A percentile compares a stretch with the other conserved stretches of the same genome.
These are phyloP conservation scores for Cetonia aurata DNA, from an alignment of 2,888 invertebrate genomes.

Conservation along the genomic window DNA sequence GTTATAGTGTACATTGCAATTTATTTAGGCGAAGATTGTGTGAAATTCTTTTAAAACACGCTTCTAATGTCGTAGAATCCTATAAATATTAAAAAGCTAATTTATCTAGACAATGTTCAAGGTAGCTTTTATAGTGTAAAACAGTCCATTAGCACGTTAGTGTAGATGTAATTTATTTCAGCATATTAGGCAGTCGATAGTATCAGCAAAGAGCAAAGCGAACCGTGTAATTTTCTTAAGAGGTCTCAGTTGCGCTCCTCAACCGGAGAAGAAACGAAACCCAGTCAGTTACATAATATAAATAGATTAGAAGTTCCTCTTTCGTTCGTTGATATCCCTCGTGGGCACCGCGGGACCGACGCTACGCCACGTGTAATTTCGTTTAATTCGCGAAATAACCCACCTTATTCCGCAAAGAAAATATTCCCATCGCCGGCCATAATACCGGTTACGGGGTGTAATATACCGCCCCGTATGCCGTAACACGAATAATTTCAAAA, in stretches of 20 bases:
- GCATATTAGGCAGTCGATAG: background rate
- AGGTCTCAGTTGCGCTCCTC: constrained; percentile 38
- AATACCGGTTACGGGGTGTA: constrained; percentile 39
- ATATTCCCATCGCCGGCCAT: constrained; percentile 41
- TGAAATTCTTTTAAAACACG: no score
- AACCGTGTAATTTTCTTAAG: constrained; percentile 38
- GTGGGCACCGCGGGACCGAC: constrained; percentile 33
- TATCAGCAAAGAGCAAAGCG: constrained; percentile 20
- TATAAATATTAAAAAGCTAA: no score
- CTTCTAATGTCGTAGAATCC: no score
- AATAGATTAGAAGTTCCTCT: constrained; percentile 43
- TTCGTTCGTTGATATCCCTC: constrained; percentile 38
- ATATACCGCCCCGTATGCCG: constrained; percentile 33
- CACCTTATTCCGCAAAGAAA: constrained; percentile 42
- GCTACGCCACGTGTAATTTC: constrained; percentile 42
- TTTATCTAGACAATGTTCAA: no score
- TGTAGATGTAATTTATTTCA: background rate
- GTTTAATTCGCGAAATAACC: constrained; percentile 43
- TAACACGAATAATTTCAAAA: constrained; percentile 42
- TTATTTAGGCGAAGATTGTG: no score
- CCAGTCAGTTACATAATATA: constrained; percentile 41
- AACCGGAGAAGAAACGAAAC: constrained; percentile 29
- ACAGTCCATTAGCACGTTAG: no score
- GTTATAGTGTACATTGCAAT: no score
- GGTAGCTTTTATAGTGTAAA: no score